phyloP scores from a whole-genome alignment of 2,888 invertebrate genomes.

The Drosophila monieri region DNA sequence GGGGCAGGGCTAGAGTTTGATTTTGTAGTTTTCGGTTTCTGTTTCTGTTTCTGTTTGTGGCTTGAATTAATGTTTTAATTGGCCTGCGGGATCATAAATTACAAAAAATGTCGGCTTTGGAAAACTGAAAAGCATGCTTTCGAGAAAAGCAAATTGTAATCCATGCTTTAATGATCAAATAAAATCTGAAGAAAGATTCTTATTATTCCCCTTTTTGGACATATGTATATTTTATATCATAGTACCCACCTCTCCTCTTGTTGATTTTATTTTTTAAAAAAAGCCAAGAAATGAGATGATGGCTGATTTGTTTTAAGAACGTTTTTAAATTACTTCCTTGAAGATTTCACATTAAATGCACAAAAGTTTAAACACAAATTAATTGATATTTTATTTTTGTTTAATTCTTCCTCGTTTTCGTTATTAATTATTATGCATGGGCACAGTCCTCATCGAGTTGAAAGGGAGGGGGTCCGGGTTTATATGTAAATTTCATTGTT shows the following conservation, averaged over 20 bases:
- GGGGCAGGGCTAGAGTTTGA: conserved; percentile 44
- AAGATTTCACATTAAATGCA: conserved; percentile 38
- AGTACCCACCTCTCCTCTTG: conserved; percentile 24
- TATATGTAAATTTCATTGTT: conserved; percentile 61
- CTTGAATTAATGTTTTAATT: conserved; percentile 64
- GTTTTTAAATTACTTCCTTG: conserved; percentile 38
- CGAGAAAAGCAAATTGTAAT: conserved; percentile 17
- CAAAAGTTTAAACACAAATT: conserved; percentile 58
- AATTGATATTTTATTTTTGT: conserved; percentile 46
- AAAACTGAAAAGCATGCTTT: conserved; percentile 6
- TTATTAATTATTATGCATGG: conserved; percentile 72
- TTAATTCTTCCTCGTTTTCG: conserved; percentile 31
- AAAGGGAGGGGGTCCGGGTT: conserved; percentile 17
- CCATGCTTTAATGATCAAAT: background rate
- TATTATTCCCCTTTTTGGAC: background rate
- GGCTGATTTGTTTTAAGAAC: conserved; percentile 23
- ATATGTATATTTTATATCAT: background rate
- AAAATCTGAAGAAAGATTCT: background rate
- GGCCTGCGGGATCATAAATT: conserved; percentile 55
- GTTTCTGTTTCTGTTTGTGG: conserved; percentile 13
- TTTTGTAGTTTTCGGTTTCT: background rate
- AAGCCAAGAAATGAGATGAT: conserved; percentile 6
- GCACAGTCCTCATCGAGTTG: conserved; percentile 30
- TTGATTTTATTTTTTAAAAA: conserved; percentile 14
- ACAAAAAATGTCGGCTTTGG: conserved; percentile 50